These are phyloP conservation scores for Sinella curviseta DNA, from an alignment of 1,140 invertebrate species.

Conservation along the genomic window DNA sequence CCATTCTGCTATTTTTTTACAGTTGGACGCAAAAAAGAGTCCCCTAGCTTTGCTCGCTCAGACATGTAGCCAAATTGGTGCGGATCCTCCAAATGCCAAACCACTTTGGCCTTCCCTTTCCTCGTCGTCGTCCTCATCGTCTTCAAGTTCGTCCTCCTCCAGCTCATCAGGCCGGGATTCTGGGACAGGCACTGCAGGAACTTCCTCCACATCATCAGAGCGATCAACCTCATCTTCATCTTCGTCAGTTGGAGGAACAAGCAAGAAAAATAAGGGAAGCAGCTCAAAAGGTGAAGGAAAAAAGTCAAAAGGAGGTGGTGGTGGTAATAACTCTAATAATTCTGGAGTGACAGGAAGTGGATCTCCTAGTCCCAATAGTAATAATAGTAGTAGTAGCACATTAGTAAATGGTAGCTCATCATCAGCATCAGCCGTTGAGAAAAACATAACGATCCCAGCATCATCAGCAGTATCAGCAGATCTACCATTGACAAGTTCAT, in stretches of 20 bases:
- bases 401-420: neutral
- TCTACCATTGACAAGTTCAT: neutral
- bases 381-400: no score
- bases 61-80: conserved; percentile 67
- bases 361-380: conserved; percentile 20
- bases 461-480: neutral
- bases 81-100: conserved; percentile 58
- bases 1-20: conserved; percentile 53
- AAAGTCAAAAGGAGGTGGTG: conserved; percentile 1
- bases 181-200: neutral
- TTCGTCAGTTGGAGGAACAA: neutral
- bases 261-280: neutral
- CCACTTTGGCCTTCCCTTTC: conserved; percentile 40
- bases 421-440: neutral
- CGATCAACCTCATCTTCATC: conserved; percentile 21
- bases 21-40: conserved; percentile 67
- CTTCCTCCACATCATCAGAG: conserved; percentile 24
- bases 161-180: conserved; percentile 5
- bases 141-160: conserved; percentile 29
- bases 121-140: neutral
- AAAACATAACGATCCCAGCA: neutral
- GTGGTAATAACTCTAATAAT: neutral
- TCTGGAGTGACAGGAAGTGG: neutral
- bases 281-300: neutral
- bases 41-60: conserved; percentile 65